Evolutionary conservation across 2,888 invertebrate genomes (phyloP).

Genomic region (Cheilosia vernalis): DNA sequence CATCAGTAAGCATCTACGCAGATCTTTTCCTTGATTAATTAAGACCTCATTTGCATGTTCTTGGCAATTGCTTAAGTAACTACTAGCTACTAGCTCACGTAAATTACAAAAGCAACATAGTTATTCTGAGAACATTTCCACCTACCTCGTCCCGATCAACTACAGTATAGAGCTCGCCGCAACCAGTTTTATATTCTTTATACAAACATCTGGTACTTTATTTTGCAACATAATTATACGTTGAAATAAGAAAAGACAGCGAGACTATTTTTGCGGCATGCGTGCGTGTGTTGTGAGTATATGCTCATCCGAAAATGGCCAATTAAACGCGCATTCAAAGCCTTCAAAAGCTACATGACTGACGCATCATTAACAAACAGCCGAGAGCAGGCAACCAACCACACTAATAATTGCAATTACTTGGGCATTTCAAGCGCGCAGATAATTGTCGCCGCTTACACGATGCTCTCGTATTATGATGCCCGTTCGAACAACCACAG

Average conservation of each 20-base stretch:
- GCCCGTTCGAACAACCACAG: constrained; percentile 19
- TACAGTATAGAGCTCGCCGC: background rate
- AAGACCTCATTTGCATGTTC: constrained; percentile 67
- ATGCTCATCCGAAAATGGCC: constrained; percentile 58
- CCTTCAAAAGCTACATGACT: constrained; percentile 61
- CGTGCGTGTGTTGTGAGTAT: constrained; percentile 3
- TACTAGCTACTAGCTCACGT: constrained; percentile 26
- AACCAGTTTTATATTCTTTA: constrained; percentile 41
- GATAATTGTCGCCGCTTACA: constrained; percentile 64
- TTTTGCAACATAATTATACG: constrained; percentile 17
- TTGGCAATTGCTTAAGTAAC: constrained; percentile 38
- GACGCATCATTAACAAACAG: constrained; percentile 70
- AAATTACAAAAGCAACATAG: constrained; percentile 43
- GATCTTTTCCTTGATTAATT: constrained; percentile 65
- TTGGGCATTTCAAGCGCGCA: constrained; percentile 65
- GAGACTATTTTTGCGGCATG: constrained; percentile 1
- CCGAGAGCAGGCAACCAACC: constrained; percentile 43
- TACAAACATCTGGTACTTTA: constrained; percentile 2
- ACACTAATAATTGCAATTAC: constrained; percentile 73
- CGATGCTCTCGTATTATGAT: constrained; percentile 19
- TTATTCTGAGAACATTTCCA: constrained; percentile 40
- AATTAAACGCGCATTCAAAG: constrained; percentile 68
- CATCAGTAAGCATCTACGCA: constrained; percentile 21
- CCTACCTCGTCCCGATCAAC: background rate
- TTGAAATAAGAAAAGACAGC: constrained; percentile 20